A percentile compares a stretch with the other conserved stretches of the same genome.
phyloP scores from a whole-genome alignment of 2,113 vertebrate genomes.

The Corapipo altera region DNA sequence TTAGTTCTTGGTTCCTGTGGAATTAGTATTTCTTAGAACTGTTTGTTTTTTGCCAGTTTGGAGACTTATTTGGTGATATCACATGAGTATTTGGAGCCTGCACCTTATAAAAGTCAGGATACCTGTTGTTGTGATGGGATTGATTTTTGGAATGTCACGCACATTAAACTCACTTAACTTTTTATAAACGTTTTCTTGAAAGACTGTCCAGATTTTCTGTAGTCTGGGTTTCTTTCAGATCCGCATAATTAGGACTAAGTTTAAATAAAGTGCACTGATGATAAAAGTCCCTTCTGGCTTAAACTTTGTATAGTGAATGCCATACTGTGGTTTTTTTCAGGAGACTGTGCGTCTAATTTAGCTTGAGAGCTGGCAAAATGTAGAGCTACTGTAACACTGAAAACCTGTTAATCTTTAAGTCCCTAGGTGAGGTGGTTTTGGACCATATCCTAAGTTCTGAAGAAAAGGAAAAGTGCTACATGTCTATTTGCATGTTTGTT shows the following conservation, averaged over 20 bases:
- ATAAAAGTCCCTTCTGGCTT: slow-evolving; percentile 38
- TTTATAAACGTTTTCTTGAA: slow-evolving; percentile 18
- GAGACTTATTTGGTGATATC: slow-evolving; percentile 60
- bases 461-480: neutral
- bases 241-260: slow-evolving; percentile 40
- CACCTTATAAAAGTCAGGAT: slow-evolving; percentile 13
- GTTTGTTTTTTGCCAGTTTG: slow-evolving; percentile 59
- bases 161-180: slow-evolving; percentile 25
- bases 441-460: neutral
- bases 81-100: slow-evolving; percentile 34
- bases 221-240: slow-evolving; percentile 6
- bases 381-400: neutral
- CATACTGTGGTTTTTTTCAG: neutral
- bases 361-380: neutral
- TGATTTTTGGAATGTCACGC: slow-evolving; percentile 45
- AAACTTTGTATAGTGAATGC: neutral
- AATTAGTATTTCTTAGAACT: slow-evolving; percentile 78
- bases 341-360: neutral
- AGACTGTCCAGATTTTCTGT: neutral
- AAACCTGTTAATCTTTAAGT: neutral
- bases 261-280: slow-evolving; percentile 44
- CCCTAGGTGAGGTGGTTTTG: neutral
- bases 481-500: slow-evolving; percentile 27
- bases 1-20: slow-evolving; percentile 65
- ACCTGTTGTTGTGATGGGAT: slow-evolving; percentile 55